phyloP scores from a whole-genome alignment of 2,888 invertebrate species.

The Macropis europaea region DNA sequence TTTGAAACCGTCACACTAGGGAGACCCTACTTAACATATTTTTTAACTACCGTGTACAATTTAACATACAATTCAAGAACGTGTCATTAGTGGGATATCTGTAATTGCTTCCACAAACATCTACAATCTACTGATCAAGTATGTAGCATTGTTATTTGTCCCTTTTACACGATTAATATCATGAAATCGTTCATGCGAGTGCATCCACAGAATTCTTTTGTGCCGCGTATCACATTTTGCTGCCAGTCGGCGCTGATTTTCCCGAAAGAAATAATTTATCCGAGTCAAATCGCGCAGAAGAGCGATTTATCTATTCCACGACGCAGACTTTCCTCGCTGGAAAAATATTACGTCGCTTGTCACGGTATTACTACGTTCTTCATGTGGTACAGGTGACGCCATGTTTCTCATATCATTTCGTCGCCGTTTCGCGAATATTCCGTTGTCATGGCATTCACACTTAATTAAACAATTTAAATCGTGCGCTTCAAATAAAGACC shows the following conservation, averaged over 20 bases:
- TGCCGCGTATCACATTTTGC: slow-evolving; percentile 8
- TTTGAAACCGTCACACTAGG: too few relatives aligned
- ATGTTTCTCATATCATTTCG: slow-evolving; percentile 16
- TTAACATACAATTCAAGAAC: too few relatives aligned
- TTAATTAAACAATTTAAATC: too few relatives aligned
- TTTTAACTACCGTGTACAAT: too few relatives aligned
- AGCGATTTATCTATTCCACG: slow-evolving; percentile 36
- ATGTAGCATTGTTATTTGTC: too few relatives aligned
- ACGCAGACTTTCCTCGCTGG: slow-evolving; percentile 18
- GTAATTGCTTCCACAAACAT: too few relatives aligned
- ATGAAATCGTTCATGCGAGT: neutral
- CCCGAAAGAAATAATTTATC: slow-evolving; percentile 46
- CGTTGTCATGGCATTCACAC: too few relatives aligned
- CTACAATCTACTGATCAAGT: too few relatives aligned
- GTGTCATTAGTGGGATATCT: too few relatives aligned
- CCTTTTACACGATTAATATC: slow-evolving; percentile 19
- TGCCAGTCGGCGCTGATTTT: slow-evolving; percentile 12
- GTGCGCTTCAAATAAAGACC: too few relatives aligned
- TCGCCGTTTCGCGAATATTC: too few relatives aligned
- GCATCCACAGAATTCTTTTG: neutral
- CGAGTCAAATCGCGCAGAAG: slow-evolving; percentile 39
- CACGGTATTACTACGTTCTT: slow-evolving; percentile 34
- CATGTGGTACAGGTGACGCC: slow-evolving; percentile 31
- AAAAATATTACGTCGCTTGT: slow-evolving; percentile 46
- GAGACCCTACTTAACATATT: too few relatives aligned